Base-by-base conservation (phyloP, 1,140 invertebrate genomes). In the Leucophenga varia region DNA sequence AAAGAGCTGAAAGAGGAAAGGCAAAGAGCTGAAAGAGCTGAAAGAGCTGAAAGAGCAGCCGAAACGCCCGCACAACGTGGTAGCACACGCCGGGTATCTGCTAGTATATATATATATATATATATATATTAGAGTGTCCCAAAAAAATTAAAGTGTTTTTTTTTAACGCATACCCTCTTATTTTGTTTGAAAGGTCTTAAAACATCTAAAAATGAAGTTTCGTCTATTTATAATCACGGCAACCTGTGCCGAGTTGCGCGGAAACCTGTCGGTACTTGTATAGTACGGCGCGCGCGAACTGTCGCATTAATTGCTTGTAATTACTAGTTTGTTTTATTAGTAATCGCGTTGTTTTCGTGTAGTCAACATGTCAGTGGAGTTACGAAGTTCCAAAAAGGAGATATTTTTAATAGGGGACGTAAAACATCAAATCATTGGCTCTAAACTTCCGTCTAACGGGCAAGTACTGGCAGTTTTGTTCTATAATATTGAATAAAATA, bases 361-460 rank as follows among this genome's bases (percentile, higher is more conserved):
- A 8, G 35, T 40, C 36, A 39, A 47, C 17, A 32, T 39, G 25
- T 39, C 19, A 38, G 14, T 47, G 13, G 45, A 31, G 36, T 38
- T 18, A 38, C 36, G 36, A 8, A 38, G 36, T 38, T 38, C 36
- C 25, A 46, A 38, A 46, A 37, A 30, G 6, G 19, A 25, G 3
- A 46, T 37, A 46, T 46, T 37, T 20, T 37, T 36, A 28, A 38
- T 38, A 18, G 36, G 36, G 16, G 36, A 38, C 19, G 36, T 18
- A 46, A 46, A 46, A 46, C 44, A 59, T 50, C 52, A 67, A 59
- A 61, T 67, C 39, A 61, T 45, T 12, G 57, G 58, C 43, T 43
- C 60, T 49, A 70, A 70, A 55, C 44, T 60, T 47, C 54, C 69
- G 3, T 64, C 60, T 47, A 60, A 67, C 52, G 32, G 55, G 34